Percentiles rank a stretch among this genome's conserved stretches.
Conservation (phyloP, 2,888 invertebrate genomes). For the Lithosia quadra region DNA sequence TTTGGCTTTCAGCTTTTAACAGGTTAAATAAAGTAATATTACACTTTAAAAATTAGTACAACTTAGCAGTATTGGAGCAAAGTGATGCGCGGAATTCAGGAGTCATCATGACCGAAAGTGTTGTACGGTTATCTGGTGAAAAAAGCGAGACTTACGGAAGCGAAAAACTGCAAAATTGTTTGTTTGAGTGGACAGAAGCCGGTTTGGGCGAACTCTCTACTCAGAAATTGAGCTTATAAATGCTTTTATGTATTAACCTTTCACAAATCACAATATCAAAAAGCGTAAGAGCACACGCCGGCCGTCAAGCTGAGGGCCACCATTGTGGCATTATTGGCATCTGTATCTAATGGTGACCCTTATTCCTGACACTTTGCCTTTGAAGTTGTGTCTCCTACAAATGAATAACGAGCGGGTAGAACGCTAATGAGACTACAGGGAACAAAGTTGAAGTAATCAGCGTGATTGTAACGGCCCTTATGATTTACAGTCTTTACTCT, state of each 20-base stretch:
- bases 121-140: neutral
- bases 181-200: too few relatives aligned
- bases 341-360: too few relatives aligned
- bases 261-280: neutral
- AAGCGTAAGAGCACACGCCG: neutral
- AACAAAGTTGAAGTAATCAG: constrained; percentile 3
- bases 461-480: constrained; percentile 1
- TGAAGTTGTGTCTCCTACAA: neutral
- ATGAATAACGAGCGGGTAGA: neutral
- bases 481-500: constrained; percentile 6
- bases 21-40: too few relatives aligned
- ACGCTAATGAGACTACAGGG: neutral
- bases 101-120: neutral
- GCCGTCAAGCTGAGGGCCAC: too few relatives aligned
- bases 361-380: too few relatives aligned
- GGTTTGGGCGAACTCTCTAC: too few relatives aligned
- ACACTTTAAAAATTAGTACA: neutral
- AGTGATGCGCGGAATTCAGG: neutral
- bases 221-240: too few relatives aligned
- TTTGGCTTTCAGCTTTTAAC: too few relatives aligned
- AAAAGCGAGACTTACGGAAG: neutral
- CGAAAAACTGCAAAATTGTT: neutral
- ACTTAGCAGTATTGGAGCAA: neutral
- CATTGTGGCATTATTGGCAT: too few relatives aligned
- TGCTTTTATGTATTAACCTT: too few relatives aligned